Evolutionary conservation across 53 echinoderm and acorn worm genomes (phyloP), one percentile per base, ranked within the genome.

Genomic region (Actinopyga echinites): DNA sequence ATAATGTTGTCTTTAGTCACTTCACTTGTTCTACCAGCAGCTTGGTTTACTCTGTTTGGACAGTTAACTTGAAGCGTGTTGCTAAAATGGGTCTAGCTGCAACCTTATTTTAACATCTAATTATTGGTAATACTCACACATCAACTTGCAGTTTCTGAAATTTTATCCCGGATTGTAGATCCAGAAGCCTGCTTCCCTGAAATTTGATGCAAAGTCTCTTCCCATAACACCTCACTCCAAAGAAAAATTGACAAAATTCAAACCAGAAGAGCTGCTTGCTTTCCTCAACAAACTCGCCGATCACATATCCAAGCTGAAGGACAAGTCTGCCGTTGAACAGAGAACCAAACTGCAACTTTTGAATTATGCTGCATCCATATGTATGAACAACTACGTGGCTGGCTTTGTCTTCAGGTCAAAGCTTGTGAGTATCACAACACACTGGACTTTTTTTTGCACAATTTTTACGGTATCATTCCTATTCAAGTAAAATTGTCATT

Each of bases 251-350:
- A 25, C 80, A 23, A 94, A 95, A 57, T 84, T 95, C 69, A 80
- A 58, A 32, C 73, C 66, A 20, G 59, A 83, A 1, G 90, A 87
- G 31, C n/a, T 89, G 24, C 63, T 85, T 21, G 49, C 43, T 54
- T 90, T 84, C 33, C 75, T 93, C 9, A 87, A 91, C 74, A 87
- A 32, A 44, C 58, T 99, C 26, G 90, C 86, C 19, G 96, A 93
- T 52, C 86, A 89, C 31, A 63, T 95, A 4, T 78, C 69, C 75
- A 95, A 99, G 73, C 83, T 89, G 60, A 86, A 84, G 4, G 99
- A 95, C 79, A 99, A 99, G 85, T 75, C 94, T 10, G 94, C 99
- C 5, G 67, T 84, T 6, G 85, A 90, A 45, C 99, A 99, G 85
- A 67, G 99, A 55, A 79, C 85, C 24, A 94, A 94, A 71, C 84